These are phyloP conservation scores for Capitella teleta DNA, from an alignment of 1,140 invertebrate genomes.

Conservation along the genomic window DNA sequence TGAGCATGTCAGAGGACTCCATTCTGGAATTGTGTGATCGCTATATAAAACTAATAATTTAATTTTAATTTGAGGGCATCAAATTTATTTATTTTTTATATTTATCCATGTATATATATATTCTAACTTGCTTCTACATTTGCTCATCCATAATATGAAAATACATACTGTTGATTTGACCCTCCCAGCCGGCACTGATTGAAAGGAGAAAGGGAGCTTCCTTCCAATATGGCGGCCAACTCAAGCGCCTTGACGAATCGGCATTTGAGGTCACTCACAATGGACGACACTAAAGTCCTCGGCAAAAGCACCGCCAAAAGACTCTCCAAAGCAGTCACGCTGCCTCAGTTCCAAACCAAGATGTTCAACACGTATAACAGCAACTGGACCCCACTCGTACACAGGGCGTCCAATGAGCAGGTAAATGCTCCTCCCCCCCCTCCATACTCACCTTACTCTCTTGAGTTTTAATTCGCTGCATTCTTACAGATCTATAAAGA, in stretches of 20 bases:
- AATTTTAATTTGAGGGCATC: too few relatives aligned
- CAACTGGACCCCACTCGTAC: constrained; percentile 38
- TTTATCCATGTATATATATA: too few relatives aligned
- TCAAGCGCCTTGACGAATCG: too few relatives aligned
- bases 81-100: too few relatives aligned
- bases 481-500: constrained; percentile 18
- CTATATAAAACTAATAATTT: too few relatives aligned
- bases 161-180: too few relatives aligned
- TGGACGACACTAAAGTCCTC: constrained; percentile 30
- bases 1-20: too few relatives aligned
- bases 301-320: constrained; percentile 23
- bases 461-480: not conserved
- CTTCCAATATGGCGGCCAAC: not conserved
- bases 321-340: constrained; percentile 18
- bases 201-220: not conserved
- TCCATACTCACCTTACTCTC: not conserved
- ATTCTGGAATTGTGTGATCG: too few relatives aligned
- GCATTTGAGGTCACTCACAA: too few relatives aligned
- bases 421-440: constrained; percentile 11
- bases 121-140: too few relatives aligned
- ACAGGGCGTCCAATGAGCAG: constrained; percentile 36
- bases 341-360: constrained; percentile 22
- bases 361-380: constrained; percentile 34
- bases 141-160: too few relatives aligned
- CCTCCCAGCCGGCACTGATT: too few relatives aligned